Base-by-base conservation (phyloP, 1,140 invertebrate species). In the Gonatopus flavifemur region DNA sequence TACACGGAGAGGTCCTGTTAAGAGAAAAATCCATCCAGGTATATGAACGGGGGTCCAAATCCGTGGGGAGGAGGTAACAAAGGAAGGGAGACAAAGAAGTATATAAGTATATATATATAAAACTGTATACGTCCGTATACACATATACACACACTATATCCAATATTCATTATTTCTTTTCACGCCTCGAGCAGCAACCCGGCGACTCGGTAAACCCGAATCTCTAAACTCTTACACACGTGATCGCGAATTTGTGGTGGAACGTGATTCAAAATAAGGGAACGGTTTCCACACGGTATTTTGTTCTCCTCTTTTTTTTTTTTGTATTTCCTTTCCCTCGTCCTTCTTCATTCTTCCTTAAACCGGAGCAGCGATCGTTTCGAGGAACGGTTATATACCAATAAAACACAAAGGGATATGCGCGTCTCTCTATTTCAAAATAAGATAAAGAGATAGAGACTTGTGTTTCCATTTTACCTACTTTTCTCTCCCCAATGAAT, bases 111-210 rank as follows among this genome's bases (percentile, higher is more conserved):
- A 36, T 4, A 19, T 5, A 36, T 10, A 36, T 36, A 36, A 12
- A 4, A 18, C 8, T 3, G 19, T 36, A 9, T 20, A 4, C 2
- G 12, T 36, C 16, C 19, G 7, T 36, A 35, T 13, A 35, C 18
- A 36, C 19, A 35, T 35, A 35, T 35, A 35, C 13, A 10, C 55
- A 58, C 48, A 60, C 46, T 59, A 51, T 60, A 49, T 65, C 55
- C 46, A 58, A 57, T n/a, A n/a, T n/a, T n/a, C n/a, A 67, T 52
- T 49, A 52, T 49, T 50, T 55, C 44, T 48, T 59, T 54, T 64
- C 46, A 57, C n/a, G n/a, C n/a, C 42, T 9, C 35, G 35, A 20
- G 22, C 45, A 40, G 22, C 35, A n/a, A n/a, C n/a, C n/a, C n/a
- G n/a, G n/a, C n/a, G n/a, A n/a, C n/a, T n/a, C n/a, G n/a, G n/a